phyloP scores from a whole-genome alignment of 2,113 vertebrate genomes.

The Tragulus kanchil region DNA sequence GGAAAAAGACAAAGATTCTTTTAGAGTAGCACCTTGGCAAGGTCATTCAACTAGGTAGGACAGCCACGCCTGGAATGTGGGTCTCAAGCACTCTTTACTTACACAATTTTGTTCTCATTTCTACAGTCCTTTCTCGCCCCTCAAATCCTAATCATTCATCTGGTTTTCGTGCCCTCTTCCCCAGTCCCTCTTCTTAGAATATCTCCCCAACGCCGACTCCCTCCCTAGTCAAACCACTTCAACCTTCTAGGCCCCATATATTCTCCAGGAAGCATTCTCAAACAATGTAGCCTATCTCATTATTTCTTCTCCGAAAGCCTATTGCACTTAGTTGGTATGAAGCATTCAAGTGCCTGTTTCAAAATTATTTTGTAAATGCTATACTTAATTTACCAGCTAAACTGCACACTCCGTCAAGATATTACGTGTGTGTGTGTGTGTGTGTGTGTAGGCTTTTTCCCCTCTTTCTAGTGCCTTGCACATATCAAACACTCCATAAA shows the following conservation, averaged over 20 bases:
- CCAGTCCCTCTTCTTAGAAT: not conserved
- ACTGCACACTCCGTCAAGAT: not conserved
- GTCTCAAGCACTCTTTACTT: not conserved
- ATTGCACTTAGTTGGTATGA: not conserved
- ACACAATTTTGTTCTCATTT: not conserved
- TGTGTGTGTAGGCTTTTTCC: not conserved
- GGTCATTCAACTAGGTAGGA: not conserved
- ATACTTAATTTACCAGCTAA: slow-evolving; percentile 24
- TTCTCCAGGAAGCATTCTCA: not conserved
- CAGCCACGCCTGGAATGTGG: not conserved
- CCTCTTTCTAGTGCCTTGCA: not conserved
- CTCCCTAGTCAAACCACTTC: not conserved
- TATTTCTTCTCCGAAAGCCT: not conserved
- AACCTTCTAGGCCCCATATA: not conserved
- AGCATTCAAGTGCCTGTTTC: not conserved
- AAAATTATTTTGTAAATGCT: slow-evolving; percentile 10
- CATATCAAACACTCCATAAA: not conserved
- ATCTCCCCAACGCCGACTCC: not conserved
- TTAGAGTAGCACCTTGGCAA: not conserved
- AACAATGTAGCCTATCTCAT: not conserved
- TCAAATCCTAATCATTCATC: not conserved
- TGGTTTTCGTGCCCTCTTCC: not conserved
- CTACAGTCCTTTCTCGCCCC: not conserved
- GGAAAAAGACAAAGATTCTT: not conserved
- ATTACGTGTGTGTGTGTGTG: not conserved